These are phyloP conservation scores for Camponotus fellah DNA, from an alignment of 2,888 invertebrate genomes.

Conservation along the genomic window DNA sequence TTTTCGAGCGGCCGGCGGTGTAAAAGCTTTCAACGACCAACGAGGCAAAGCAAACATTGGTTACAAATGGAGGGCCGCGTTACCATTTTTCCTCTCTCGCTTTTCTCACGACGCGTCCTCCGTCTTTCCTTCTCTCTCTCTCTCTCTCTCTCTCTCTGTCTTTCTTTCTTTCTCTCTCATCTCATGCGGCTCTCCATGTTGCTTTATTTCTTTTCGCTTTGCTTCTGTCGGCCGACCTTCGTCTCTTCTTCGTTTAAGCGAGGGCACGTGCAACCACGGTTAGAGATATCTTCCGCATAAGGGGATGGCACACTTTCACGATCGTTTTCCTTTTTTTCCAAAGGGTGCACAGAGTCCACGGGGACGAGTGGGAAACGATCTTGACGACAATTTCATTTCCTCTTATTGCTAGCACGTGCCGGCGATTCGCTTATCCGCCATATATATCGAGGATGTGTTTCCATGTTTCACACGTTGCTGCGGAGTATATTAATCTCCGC, in stretches of 20 bases:
- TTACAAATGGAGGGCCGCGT: slow-evolving; percentile 77
- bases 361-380: slow-evolving; percentile 62
- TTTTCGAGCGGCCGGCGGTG: slow-evolving; percentile 65
- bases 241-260: slow-evolving; percentile 47
- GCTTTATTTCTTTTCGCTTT: slow-evolving; percentile 41
- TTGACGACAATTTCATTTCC: slow-evolving; percentile 76
- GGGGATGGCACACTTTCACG: slow-evolving; percentile 71
- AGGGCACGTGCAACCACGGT: slow-evolving; percentile 68
- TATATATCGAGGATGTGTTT: slow-evolving; percentile 46
- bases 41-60: slow-evolving; percentile 79
- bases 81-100: slow-evolving; percentile 64
- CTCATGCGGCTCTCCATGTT: slow-evolving; percentile 12
- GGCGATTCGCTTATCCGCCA: slow-evolving; percentile 56
- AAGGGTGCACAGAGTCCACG: slow-evolving; percentile 47
- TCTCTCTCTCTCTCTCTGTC: slow-evolving; percentile 15
- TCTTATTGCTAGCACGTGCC: slow-evolving; percentile 73
- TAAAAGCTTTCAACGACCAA: slow-evolving; percentile 80
- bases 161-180: slow-evolving; percentile 9
- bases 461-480: slow-evolving; percentile 54
- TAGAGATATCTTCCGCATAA: slow-evolving; percentile 65
- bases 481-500: slow-evolving; percentile 52
- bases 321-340: slow-evolving; percentile 52
- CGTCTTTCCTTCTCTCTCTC: slow-evolving; percentile 22
- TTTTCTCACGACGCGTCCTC: slow-evolving; percentile 39
- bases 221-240: slow-evolving; percentile 18